Evolutionary conservation across 2,888 invertebrate genomes (phyloP), one percentile per base, ranked within the genome.

Genomic region (Drosophila helvetica): DNA sequence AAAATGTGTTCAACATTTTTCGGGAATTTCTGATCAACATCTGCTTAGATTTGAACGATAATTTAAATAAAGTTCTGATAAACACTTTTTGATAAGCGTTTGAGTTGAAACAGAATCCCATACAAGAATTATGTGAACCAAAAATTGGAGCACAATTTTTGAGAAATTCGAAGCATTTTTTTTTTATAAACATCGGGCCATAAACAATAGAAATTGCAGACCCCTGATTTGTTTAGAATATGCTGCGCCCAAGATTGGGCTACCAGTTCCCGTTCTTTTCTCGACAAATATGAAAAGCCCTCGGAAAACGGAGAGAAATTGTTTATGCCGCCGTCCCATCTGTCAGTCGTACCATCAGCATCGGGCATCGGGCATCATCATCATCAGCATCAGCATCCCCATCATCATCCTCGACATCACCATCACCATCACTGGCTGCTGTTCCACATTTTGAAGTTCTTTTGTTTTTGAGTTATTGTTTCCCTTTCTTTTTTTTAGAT

Each of bases 391-490:
- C 64, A 72, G 62, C 38, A 53, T 82, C 65, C 66, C 65, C 69
- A 67, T 62, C 64, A 54, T 56, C 38, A 47, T 57, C 53, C 69
- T 38, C 50, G 12, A 46, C 46, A 27, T 18, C 15, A 48, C 57
- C 38, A 53, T 82, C 65, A 64, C 65, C 69, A 22, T 22, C 22
- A 22, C 19, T 48, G 48, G 30, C 52, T 78, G 38, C 38, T 38
- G 38, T n/a, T 61, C 62, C 48, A 78, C 38, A 65, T 65, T 77
- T 66, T 79, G 67, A 79, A 80, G 80, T 79, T 75, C 78, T 72
- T 69, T 64, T 60, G 53, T 84, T 85, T 83, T 83, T 69, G 89
- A 83, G 71, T 83, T 88, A 88, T 88, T 74, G 89, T 75, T 88
- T 66, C 78, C 9, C 45, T 53, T 60, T 74, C 77, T 68, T 74